Evolutionary conservation across 1,140 invertebrate species (phyloP), one percentile per base, ranked within the genome.

Genomic region (Panulirus ornatus): DNA sequence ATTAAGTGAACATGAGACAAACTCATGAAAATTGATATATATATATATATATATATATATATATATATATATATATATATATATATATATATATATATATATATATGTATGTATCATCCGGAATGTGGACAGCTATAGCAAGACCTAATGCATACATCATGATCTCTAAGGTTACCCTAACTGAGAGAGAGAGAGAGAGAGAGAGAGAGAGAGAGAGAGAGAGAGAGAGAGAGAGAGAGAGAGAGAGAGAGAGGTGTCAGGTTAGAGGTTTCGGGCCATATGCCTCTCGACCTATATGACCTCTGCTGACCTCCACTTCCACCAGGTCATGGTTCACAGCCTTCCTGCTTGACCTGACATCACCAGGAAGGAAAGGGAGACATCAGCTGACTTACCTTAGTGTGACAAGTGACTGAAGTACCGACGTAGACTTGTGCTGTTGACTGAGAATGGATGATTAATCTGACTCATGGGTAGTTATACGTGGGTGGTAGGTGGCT

Each of bases 181-280:
- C 3, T 30, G 71, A 75, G n/a, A 75, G 71, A 75, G n/a, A 76
- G 73, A 76, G 36, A 76, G 73, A 76, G 22, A 76, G 36, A 76
- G 22, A 76, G 73, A 76, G 36, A 76, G 73, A 6, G 73, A 76
- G 36, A 40, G 36, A 76, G 73, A 38, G 73, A 40, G 34, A 76
- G 73, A 40, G 34, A 40, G 73, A 76, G 34, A 76, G 36, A 76
- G 36, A 40, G 34, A 76, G 73, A 76, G 36, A 40, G 36, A 76
- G 73, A 76, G 22, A 76, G 36, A 40, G 73, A 76, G 36, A 76
- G 0, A 22, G 8, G 27, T 9, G 30, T 34, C 16, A 34, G 30
- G 22, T 58, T 9, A 58, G 9, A 22, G 51, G 22, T 11, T 22
- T 58, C 9, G 70, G 51, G 22, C 51, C 9, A 9, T 58, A 58